Evolutionary conservation across 92 coral and sea anemone genomes (phyloP).

Genomic region (Parazoanthus atlanticus): DNA sequence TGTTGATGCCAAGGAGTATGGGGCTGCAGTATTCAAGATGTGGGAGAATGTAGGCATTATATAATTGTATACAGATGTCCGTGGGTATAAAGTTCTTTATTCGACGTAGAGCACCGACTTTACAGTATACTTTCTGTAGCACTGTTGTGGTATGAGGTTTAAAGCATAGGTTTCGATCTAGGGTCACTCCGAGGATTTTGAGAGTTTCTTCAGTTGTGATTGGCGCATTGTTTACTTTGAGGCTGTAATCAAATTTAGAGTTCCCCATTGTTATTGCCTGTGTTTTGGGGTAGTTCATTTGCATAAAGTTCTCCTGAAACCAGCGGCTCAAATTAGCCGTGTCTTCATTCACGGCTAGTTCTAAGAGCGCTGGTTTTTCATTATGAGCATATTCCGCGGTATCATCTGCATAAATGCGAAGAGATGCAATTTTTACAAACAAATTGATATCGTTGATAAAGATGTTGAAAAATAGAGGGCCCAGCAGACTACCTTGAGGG

Average conservation of each 20-base stretch:
- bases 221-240: background rate
- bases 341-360: slow-evolving; percentile 34
- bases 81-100: slow-evolving; percentile 37
- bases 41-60: slow-evolving; percentile 45
- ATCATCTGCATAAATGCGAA: slow-evolving; percentile 31
- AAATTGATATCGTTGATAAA: slow-evolving; percentile 8
- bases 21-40: slow-evolving; percentile 53
- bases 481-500: slow-evolving; percentile 58
- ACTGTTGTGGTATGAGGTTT: slow-evolving; percentile 17
- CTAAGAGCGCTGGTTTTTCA: slow-evolving; percentile 16
- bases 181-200: slow-evolving; percentile 36
- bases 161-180: slow-evolving; percentile 33
- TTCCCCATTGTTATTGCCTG: slow-evolving; percentile 21
- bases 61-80: slow-evolving; percentile 9
- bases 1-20: slow-evolving; percentile 32
- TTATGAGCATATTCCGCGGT: slow-evolving; percentile 42
- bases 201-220: slow-evolving; percentile 29
- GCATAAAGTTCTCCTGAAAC: slow-evolving; percentile 20
- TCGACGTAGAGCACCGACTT: slow-evolving; percentile 41
- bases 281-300: slow-evolving; percentile 11
- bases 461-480: slow-evolving; percentile 52
- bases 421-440: slow-evolving; percentile 5
- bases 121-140: slow-evolving; percentile 37
- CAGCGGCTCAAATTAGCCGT: slow-evolving; percentile 10
- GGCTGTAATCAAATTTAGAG: slow-evolving; percentile 6